Evolutionary conservation across 1,140 invertebrate genomes (phyloP).

Genomic region (Subanguina moxae): DNA sequence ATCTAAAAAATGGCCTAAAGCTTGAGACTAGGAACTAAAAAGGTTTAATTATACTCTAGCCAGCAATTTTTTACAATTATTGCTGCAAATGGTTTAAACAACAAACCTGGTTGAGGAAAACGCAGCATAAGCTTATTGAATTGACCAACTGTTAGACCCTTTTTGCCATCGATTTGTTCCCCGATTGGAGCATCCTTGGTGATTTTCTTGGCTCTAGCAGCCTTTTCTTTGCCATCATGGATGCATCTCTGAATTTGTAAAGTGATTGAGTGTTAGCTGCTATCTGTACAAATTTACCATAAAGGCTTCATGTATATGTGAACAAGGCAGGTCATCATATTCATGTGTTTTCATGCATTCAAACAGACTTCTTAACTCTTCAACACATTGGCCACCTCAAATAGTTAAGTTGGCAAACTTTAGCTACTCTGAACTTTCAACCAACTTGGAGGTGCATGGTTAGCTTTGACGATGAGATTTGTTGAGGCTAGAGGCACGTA

Average conservation of each 20-base stretch:
- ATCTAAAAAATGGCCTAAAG: too few species aligned
- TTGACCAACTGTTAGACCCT: slow-evolving; percentile 10
- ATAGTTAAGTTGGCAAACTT: neutral
- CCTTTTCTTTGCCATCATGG: neutral
- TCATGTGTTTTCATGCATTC: slow-evolving; percentile 55
- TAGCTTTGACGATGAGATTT: too few species aligned
- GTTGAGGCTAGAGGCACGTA: too few species aligned
- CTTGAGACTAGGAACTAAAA: too few species aligned
- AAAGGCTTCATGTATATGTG: slow-evolving; percentile 36
- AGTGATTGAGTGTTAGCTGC: too few species aligned
- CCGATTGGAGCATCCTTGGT: neutral
- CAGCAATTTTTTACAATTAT: too few species aligned
- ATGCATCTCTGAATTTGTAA: neutral
- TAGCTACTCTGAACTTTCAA: too few species aligned
- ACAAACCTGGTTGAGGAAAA: slow-evolving; percentile 39
- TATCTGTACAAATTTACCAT: slow-evolving; percentile 16
- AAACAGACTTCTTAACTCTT: slow-evolving; percentile 50
- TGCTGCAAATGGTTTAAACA: neutral
- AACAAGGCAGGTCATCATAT: slow-evolving; percentile 53
- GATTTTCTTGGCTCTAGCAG: neutral
- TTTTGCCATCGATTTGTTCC: too few species aligned
- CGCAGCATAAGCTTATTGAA: slow-evolving; percentile 46
- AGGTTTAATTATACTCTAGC: too few species aligned
- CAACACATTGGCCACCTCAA: slow-evolving; percentile 5
- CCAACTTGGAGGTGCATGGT: too few species aligned